phyloP scores from a whole-genome alignment of 2,113 vertebrate genomes.

The Eptesicus fuscus region DNA sequence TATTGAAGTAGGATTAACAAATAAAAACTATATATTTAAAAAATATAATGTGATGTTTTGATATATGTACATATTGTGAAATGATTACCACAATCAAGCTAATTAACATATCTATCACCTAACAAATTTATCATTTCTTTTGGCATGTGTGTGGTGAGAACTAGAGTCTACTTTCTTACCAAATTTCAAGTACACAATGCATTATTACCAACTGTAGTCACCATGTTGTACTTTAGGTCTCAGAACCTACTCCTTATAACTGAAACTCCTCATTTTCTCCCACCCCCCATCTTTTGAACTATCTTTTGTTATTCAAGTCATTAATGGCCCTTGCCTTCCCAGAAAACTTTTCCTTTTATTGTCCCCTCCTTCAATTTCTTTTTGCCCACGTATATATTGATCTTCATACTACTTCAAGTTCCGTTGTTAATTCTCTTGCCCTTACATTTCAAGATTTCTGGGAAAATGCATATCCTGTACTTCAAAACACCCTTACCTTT shows the following conservation, averaged over 20 bases:
- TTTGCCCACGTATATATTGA: neutral
- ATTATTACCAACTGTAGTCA: neutral
- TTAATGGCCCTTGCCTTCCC: neutral
- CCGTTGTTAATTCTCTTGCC: neutral
- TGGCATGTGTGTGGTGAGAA: neutral
- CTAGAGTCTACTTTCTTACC: neutral
- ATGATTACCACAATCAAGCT: neutral
- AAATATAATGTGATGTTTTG: neutral
- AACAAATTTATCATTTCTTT: neutral
- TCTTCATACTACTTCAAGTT: neutral
- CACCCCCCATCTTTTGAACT: neutral
- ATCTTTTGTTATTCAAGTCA: neutral
- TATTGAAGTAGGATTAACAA: neutral
- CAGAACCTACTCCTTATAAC: neutral
- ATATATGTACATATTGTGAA: neutral
- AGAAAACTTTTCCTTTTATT: neutral
- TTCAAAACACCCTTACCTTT: neutral
- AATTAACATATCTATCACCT: neutral
- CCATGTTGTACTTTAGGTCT: neutral
- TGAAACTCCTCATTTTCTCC: neutral
- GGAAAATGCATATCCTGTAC: neutral
- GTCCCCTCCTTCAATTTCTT: neutral
- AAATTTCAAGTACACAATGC: neutral
- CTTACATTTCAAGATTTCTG: slow-evolving; percentile 14
- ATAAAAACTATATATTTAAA: neutral